Evolutionary conservation across 1,140 invertebrate genomes (phyloP).

Genomic region (Marisa cornuarietis): DNA sequence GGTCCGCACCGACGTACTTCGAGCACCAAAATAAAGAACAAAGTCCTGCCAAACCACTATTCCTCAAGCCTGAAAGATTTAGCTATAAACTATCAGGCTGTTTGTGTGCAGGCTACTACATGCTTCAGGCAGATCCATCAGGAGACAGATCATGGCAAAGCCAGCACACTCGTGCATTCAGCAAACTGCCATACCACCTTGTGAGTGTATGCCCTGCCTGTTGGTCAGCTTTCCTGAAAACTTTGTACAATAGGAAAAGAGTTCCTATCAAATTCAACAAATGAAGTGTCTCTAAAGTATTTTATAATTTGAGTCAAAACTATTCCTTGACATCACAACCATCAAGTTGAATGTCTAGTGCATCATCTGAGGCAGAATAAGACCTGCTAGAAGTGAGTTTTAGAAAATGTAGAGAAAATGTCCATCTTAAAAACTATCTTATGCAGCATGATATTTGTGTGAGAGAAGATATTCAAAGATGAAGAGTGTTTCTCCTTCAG

Average conservation of each 20-base stretch:
- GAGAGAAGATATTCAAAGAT: background rate
- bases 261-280: no score
- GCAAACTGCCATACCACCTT: conserved; percentile 61
- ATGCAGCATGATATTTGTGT: background rate
- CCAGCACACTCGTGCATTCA: conserved; percentile 47
- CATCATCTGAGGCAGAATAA: background rate
- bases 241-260: no score
- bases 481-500: conserved; percentile 27
- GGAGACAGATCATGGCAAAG: conserved; percentile 48
- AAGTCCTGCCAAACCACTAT: no score
- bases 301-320: background rate
- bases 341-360: background rate
- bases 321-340: background rate
- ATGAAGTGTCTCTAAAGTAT: background rate
- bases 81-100: background rate
- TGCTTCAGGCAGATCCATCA: conserved; percentile 48
- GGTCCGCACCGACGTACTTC: no score
- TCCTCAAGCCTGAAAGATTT: no score
- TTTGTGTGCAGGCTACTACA: conserved; percentile 52
- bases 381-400: background rate
- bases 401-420: background rate
- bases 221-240: background rate
- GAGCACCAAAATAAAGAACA: no score
- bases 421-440: background rate
- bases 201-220: conserved; percentile 39